Base-by-base conservation (phyloP, 2,113 vertebrate genomes). In the Hoplias malabaricus region DNA sequence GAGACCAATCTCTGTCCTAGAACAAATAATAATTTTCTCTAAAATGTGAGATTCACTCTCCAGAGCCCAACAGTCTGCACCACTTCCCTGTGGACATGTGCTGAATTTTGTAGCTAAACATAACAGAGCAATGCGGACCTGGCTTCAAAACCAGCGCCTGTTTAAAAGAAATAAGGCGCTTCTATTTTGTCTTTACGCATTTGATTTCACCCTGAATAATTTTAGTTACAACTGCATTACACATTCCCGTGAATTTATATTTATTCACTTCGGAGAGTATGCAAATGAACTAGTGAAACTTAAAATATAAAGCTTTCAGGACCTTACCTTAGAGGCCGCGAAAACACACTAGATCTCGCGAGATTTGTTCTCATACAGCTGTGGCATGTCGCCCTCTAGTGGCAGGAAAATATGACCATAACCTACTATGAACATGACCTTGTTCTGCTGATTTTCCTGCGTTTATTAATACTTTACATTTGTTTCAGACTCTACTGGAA, bases 261-360 rank as follows among this genome's bases (percentile, higher is more conserved):
- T 50, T 53, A 66, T 25, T 40, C 46, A 12, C 65, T 63, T 14
- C 23, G 14, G 36, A 46, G 13, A 57, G 56, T 19, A 12, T 46
- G 48, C 10, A 16, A 40, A 78, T 19, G 56, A 71, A 21, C 38
- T 8, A 13, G 36, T 21, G 13, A 5, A 56, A 78, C 19, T 12
- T 3, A 14, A 73, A 82, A 50, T 86, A 84, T 80, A 81, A 81
- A 89, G 85, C 91, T 93, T 91, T 86, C 79, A 92, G 92, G 93
- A 93, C 92, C 92, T 93, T 92, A 93, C 91, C 92, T 87, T 86
- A 27, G 50, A 36, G 67, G 0, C 36, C 69, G 5, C 27, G 46
- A 7, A 48, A 79, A 78, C 29, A n/a, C 3, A 0, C 11, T 0
- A 5, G 71, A 3, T 88, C 63, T 89, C 92, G 91, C 92, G 92